phyloP scores from a whole-genome alignment of 2,797 vertebrate genomes.

The Falco concolor region DNA sequence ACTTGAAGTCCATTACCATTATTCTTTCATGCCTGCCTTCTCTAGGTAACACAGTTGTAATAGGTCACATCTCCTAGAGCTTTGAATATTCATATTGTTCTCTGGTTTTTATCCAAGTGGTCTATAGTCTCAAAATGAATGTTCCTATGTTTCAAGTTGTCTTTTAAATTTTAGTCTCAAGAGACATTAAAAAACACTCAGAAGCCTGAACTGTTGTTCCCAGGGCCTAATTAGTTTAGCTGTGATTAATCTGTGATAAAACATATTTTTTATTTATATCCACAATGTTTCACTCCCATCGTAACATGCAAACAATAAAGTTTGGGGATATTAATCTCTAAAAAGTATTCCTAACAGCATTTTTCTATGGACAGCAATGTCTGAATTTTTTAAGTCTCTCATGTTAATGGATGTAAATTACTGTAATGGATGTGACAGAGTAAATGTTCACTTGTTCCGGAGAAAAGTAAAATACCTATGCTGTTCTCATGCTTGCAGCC shows the following conservation, averaged over 20 bases:
- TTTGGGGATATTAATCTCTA: background rate
- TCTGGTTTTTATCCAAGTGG: background rate
- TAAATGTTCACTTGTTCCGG: background rate
- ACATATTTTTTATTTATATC: background rate
- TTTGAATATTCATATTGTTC: background rate
- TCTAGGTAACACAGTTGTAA: background rate
- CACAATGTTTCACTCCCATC: background rate
- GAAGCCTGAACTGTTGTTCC: background rate
- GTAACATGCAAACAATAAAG: background rate
- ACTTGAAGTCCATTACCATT: background rate
- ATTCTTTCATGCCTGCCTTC: background rate
- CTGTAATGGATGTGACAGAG: background rate
- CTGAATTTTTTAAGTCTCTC: background rate
- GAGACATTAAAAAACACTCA: background rate
- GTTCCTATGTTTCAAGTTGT: background rate
- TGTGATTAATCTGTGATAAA: background rate
- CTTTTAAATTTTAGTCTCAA: background rate
- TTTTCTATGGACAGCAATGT: background rate
- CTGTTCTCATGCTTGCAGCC: background rate
- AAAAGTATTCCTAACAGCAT: background rate
- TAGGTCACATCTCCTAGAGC: background rate
- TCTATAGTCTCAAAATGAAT: background rate
- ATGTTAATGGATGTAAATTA: background rate
- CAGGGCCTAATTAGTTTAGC: background rate
- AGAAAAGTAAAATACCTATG: background rate